phyloP scores from a whole-genome alignment of 1,140 invertebrate species.

The Hestina assimilis region DNA sequence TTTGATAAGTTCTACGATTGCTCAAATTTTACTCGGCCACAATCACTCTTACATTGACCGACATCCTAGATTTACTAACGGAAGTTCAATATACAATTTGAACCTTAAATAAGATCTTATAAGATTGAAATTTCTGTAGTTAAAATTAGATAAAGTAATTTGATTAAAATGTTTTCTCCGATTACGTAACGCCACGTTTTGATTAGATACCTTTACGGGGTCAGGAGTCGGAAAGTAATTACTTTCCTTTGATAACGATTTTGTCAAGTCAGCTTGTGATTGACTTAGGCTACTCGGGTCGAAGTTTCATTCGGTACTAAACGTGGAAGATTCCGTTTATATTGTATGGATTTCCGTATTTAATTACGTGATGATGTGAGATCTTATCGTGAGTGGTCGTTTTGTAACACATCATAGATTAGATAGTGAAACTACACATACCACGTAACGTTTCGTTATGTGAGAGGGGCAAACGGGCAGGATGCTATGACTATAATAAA shows the following conservation, averaged over 20 bases:
- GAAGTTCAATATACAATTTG: neutral
- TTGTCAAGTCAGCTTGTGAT: conserved; percentile 15
- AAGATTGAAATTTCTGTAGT: neutral
- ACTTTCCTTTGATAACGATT: conserved; percentile 16
- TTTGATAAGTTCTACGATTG: neutral
- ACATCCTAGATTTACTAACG: neutral
- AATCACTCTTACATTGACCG: neutral
- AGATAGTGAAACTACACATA: no score
- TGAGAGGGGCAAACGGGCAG: no score
- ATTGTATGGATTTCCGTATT: neutral
- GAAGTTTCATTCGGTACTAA: neutral
- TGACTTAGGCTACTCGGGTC: conserved; percentile 5
- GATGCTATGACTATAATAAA: no score
- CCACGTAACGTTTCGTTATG: no score
- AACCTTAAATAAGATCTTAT: neutral
- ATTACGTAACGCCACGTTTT: conserved; percentile 5
- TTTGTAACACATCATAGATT: no score
- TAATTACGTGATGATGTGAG: no score
- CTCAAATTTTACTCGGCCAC: neutral
- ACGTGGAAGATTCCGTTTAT: neutral
- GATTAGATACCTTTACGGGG: conserved; percentile 8
- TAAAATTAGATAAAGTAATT: neutral
- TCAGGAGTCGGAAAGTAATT: conserved; percentile 15
- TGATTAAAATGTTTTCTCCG: conserved; percentile 20
- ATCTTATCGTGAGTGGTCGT: no score